phyloP scores from a whole-genome alignment of 2,113 vertebrate species.

The Rhinolophus sinicus region DNA sequence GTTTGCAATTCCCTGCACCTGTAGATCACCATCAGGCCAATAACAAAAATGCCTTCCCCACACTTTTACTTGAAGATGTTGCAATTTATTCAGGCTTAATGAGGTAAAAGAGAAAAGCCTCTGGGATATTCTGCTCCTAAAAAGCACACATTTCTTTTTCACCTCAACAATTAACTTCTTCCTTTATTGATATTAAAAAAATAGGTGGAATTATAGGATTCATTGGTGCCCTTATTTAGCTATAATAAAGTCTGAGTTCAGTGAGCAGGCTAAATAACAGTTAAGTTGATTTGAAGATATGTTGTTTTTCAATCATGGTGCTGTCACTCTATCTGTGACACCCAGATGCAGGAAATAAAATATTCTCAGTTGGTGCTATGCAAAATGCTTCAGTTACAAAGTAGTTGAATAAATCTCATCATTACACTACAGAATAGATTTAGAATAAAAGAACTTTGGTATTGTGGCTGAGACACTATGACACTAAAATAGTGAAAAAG shows the following conservation, averaged over 20 bases:
- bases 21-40: slow-evolving; percentile 36
- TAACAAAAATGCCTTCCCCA: slow-evolving; percentile 61
- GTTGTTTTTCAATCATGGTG: slow-evolving; percentile 45
- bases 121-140: slow-evolving; percentile 44
- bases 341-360: slow-evolving; percentile 26
- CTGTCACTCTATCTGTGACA: neutral
- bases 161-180: slow-evolving; percentile 72
- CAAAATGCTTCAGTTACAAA: slow-evolving; percentile 17
- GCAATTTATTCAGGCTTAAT: slow-evolving; percentile 75
- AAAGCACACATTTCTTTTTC: slow-evolving; percentile 40
- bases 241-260: slow-evolving; percentile 36
- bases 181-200: slow-evolving; percentile 37
- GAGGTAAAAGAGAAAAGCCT: slow-evolving; percentile 77
- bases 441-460: neutral
- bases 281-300: neutral
- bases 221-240: slow-evolving; percentile 31
- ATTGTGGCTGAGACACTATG: slow-evolving; percentile 61
- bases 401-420: neutral
- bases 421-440: slow-evolving; percentile 23
- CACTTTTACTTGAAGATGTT: slow-evolving; percentile 59
- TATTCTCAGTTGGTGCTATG: neutral
- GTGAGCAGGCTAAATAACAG: slow-evolving; percentile 27
- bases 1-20: slow-evolving; percentile 43
- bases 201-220: slow-evolving; percentile 44
- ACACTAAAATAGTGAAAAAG: slow-evolving; percentile 17